Evolutionary conservation across 2,888 invertebrate species (phyloP).

Genomic region (Spodoptera exigua): DNA sequence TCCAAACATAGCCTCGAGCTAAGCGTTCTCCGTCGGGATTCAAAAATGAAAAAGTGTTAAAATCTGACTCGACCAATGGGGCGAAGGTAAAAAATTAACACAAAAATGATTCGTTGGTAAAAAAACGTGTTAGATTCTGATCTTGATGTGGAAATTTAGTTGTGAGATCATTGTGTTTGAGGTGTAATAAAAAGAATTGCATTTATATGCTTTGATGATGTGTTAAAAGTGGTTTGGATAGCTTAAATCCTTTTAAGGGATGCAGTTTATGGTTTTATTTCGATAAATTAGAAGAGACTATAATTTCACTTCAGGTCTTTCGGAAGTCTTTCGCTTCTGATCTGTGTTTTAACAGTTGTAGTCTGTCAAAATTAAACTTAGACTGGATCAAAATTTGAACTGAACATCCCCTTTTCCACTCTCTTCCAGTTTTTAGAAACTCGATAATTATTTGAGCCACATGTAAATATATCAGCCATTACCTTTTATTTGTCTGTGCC

Average conservation of each 20-base stretch:
- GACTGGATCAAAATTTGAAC: no score
- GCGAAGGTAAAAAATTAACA: constrained; percentile 44
- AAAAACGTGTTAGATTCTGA: constrained; percentile 54
- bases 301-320: no score
- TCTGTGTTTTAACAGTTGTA: no score
- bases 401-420: no score
- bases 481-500: constrained; percentile 71
- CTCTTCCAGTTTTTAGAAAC: constrained; percentile 51
- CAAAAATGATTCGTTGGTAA: constrained; percentile 55
- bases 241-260: no score
- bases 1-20: constrained; percentile 79
- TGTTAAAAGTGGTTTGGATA: no score
- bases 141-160: constrained; percentile 40
- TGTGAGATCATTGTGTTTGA: constrained; percentile 5
- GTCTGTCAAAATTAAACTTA: no score
- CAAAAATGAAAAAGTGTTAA: constrained; percentile 72
- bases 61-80: constrained; percentile 51
- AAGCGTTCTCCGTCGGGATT: constrained; percentile 65
- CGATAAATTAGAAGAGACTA: no score
- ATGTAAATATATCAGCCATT: constrained; percentile 63
- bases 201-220: no score
- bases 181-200: neutral
- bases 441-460: constrained; percentile 54
- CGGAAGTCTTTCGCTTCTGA: no score
- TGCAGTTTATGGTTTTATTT: no score